A percentile compares a stretch with the other conserved stretches of the same genome.
Evolutionary conservation across 2,797 vertebrate species (phyloP).

Genomic region (Mastacembelus armatus): DNA sequence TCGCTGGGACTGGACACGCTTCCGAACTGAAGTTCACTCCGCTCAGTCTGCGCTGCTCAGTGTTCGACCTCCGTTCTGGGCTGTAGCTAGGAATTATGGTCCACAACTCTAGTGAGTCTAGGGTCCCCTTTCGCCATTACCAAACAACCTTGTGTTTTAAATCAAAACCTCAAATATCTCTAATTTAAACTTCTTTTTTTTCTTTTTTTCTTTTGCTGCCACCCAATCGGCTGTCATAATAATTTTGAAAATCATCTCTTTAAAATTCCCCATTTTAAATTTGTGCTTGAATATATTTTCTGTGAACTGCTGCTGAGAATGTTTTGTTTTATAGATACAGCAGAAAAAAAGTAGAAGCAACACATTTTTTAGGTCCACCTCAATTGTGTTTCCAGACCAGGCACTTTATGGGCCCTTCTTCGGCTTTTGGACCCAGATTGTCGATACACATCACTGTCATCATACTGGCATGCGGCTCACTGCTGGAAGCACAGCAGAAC

Average conservation of each 20-base stretch:
- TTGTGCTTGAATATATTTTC: neutral
- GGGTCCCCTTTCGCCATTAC: constrained; percentile 6
- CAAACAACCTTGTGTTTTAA: constrained; percentile 1
- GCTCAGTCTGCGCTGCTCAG: constrained; percentile 20
- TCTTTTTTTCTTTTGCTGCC: neutral
- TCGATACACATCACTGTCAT: neutral
- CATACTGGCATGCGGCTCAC: constrained; percentile 10
- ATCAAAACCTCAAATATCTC: neutral
- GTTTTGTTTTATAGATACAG: constrained; percentile 14
- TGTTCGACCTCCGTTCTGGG: constrained; percentile 18
- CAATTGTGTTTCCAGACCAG: constrained; percentile 15
- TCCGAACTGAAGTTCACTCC: constrained; percentile 89
- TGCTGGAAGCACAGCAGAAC: constrained; percentile 16
- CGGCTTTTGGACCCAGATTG: constrained; percentile 6
- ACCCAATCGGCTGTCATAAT: neutral
- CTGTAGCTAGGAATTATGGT: constrained; percentile 2
- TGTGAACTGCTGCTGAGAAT: neutral
- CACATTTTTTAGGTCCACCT: neutral
- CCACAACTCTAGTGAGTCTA: constrained; percentile 4
- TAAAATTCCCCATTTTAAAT: constrained; percentile 20
- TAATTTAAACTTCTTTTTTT: neutral
- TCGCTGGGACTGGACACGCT: constrained; percentile 95
- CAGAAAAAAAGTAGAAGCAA: neutral
- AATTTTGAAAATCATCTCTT: neutral
- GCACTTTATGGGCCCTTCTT: constrained; percentile 25